Conservation (phyloP, 2,888 invertebrate genomes). For the Leptinotarsa haldemani region DNA sequence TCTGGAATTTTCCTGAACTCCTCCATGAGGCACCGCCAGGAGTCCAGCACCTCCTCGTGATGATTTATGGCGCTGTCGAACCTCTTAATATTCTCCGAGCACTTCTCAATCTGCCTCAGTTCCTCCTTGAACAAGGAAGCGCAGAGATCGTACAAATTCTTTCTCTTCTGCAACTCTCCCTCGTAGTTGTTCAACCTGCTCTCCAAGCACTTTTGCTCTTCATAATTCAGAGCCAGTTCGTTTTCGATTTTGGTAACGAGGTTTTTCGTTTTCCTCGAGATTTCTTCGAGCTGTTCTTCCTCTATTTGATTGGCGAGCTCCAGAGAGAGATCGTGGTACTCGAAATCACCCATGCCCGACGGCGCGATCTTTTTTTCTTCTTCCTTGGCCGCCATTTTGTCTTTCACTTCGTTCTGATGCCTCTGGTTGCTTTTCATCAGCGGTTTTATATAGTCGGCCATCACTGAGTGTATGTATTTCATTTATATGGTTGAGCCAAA, state of each 20-base stretch:
- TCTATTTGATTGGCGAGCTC: conserved; percentile 30
- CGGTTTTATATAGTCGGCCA: conserved; percentile 41
- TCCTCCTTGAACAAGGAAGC: conserved; percentile 42
- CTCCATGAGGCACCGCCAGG: conserved; percentile 49
- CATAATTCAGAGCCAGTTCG: conserved; percentile 45
- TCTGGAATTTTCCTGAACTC: conserved; percentile 43
- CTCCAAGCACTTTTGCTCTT: conserved; percentile 34
- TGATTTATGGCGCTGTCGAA: conserved; percentile 41
- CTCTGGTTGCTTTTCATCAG: conserved; percentile 22
- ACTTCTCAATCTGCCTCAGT: conserved; percentile 39
- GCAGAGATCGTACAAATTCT: conserved; percentile 39
- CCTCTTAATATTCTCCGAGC: conserved; percentile 40
- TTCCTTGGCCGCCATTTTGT: conserved; percentile 18
- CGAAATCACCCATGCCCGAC: conserved; percentile 47
- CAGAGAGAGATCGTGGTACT: conserved; percentile 30
- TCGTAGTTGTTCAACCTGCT: conserved; percentile 30
- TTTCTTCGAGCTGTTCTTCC: conserved; percentile 38
- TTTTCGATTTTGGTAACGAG: conserved; percentile 43
- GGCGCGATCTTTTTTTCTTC: conserved; percentile 21
- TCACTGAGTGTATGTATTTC: conserved; percentile 39
- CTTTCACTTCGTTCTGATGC: conserved; percentile 14
- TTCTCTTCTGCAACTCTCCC: conserved; percentile 36
- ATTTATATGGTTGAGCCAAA: conserved; percentile 28
- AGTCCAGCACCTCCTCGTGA: conserved; percentile 46
- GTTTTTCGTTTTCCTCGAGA: conserved; percentile 41